A percentile compares a stretch with the other conserved stretches of the same genome.
Evolutionary conservation across 2,113 vertebrate genomes (phyloP).

Genomic region (Dendrocopos noguchii): DNA sequence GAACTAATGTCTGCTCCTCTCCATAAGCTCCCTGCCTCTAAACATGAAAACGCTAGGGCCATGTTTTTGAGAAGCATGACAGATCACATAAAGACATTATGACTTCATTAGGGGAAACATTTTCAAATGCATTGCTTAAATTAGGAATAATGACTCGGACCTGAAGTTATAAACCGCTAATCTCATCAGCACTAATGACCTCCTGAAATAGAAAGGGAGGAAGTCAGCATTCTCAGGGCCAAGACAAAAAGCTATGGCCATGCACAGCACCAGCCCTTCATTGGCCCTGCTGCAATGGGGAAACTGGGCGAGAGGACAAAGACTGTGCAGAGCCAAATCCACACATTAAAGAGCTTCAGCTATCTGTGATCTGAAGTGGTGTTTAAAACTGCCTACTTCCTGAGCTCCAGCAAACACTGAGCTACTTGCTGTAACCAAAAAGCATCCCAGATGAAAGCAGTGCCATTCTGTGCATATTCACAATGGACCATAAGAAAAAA

Average conservation of each 20-base stretch:
- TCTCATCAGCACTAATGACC: constrained; percentile 40
- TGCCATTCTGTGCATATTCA: background rate
- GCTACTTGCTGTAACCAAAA: background rate
- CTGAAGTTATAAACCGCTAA: constrained; percentile 56
- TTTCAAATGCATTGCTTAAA: constrained; percentile 61
- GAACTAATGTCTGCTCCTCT: background rate
- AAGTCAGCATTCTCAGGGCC: background rate
- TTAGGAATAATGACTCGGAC: constrained; percentile 30
- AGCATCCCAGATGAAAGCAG: background rate
- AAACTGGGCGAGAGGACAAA: background rate
- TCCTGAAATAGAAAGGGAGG: constrained; percentile 46
- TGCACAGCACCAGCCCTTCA: background rate
- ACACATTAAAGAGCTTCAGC: background rate
- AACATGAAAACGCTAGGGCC: constrained; percentile 50
- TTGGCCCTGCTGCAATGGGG: background rate
- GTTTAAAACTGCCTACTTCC: background rate
- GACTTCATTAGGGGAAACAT: constrained; percentile 57
- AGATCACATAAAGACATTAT: constrained; percentile 26
- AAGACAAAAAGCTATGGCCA: background rate
- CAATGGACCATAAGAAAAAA: background rate
- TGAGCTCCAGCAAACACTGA: constrained; percentile 12
- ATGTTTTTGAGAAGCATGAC: constrained; percentile 42
- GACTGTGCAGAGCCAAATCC: background rate
- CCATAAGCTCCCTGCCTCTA: background rate
- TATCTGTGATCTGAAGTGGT: background rate